phyloP scores from a whole-genome alignment of 2,113 vertebrate genomes.

The Salvator merianae region DNA sequence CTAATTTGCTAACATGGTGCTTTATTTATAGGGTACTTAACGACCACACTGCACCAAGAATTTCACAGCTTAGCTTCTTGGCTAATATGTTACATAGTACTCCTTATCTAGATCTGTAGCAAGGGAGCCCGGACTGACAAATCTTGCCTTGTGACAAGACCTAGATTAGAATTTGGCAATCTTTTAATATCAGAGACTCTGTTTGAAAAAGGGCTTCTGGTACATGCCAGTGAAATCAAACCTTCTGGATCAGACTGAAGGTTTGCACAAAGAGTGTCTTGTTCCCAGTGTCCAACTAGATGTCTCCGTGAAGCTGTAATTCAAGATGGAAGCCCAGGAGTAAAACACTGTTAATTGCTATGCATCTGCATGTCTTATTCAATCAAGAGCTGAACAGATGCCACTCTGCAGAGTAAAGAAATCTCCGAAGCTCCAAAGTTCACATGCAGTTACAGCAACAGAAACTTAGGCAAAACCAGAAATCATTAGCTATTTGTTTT shows the following conservation, averaged over 20 bases:
- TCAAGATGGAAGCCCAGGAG: background rate
- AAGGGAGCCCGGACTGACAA: too few relatives aligned
- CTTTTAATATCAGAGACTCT: background rate
- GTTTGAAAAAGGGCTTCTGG: background rate
- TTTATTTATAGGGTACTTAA: background rate
- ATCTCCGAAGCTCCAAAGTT: background rate
- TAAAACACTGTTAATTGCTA: background rate
- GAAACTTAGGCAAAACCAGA: background rate
- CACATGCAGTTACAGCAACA: background rate
- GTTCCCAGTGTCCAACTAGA: too few relatives aligned
- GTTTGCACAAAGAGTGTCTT: too few relatives aligned
- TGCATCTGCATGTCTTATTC: background rate
- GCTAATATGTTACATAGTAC: too few relatives aligned
- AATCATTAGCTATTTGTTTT: background rate
- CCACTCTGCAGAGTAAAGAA: constrained; percentile 2
- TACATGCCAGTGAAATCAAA: background rate
- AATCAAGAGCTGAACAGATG: background rate
- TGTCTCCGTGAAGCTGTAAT: background rate
- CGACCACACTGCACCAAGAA: too few relatives aligned
- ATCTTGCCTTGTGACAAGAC: too few relatives aligned
- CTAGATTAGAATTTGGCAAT: background rate
- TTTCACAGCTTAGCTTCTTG: too few relatives aligned
- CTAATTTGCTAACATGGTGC: background rate
- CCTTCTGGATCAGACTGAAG: background rate
- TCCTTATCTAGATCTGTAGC: too few relatives aligned